phyloP scores from a whole-genome alignment of 2,888 invertebrate species.

The Chironomus tentans region DNA sequence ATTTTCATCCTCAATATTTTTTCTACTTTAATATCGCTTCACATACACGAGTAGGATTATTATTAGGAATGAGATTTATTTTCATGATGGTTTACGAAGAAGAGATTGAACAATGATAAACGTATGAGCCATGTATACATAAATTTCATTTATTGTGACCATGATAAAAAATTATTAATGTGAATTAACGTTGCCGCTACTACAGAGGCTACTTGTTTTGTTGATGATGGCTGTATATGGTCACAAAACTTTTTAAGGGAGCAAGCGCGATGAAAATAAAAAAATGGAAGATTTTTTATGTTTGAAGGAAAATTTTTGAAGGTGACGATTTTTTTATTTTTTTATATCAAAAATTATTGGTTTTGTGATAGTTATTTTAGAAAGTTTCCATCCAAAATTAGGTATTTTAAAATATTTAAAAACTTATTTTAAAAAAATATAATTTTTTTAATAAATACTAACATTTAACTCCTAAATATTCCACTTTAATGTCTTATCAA shows the following conservation, averaged over 20 bases:
- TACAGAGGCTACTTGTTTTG: not conserved
- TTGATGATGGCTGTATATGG: not conserved
- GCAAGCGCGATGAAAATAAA: constrained; percentile 1
- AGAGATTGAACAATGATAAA: not conserved
- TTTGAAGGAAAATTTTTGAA: not conserved
- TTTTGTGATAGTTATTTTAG: too few species aligned
- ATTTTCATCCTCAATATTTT: not conserved
- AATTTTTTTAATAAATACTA: not conserved
- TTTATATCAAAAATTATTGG: too few species aligned
- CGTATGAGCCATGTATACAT: not conserved
- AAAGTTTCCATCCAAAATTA: too few species aligned
- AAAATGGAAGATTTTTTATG: not conserved
- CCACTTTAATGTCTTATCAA: not conserved
- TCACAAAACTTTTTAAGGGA: not conserved
- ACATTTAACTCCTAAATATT: not conserved
- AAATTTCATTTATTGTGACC: too few species aligned
- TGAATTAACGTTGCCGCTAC: not conserved
- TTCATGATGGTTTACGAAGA: not conserved
- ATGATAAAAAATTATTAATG: not conserved
- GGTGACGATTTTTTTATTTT: not conserved
- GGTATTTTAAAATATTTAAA: too few species aligned
- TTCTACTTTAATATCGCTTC: not conserved
- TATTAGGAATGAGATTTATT: not conserved
- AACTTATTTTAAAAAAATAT: too few species aligned
- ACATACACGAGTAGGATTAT: not conserved